phyloP scores from a whole-genome alignment of 1,140 invertebrate genomes.

The Eumeta japonica region DNA sequence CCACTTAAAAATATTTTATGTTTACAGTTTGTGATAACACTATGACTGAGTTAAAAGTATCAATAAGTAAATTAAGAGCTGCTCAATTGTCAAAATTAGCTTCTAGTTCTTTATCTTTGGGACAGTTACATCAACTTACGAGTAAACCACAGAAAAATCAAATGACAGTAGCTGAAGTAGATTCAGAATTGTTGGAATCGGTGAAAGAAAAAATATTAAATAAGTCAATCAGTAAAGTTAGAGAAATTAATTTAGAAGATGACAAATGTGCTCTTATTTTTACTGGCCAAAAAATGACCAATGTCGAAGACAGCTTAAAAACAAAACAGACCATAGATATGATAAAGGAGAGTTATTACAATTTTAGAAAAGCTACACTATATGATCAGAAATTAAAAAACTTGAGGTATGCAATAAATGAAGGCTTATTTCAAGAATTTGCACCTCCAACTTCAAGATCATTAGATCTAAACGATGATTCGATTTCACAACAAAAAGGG shows the following conservation, averaged over 20 bases:
- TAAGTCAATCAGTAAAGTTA: conserved; percentile 18
- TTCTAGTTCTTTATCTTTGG: conserved; percentile 57
- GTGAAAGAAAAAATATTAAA: conserved; percentile 46
- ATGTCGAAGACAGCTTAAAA: conserved; percentile 37
- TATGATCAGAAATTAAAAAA: conserved; percentile 51
- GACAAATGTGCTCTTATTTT: conserved; percentile 50
- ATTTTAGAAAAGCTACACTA: conserved; percentile 50
- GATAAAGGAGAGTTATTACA: conserved; percentile 53
- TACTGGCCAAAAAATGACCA: conserved; percentile 35
- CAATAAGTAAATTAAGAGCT: conserved; percentile 64
- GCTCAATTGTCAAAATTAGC: conserved; percentile 64
- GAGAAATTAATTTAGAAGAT: conserved; percentile 35
- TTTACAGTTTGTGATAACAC: conserved; percentile 61
- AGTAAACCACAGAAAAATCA: conserved; percentile 35
- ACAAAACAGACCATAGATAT: conserved; percentile 40
- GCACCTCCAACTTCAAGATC: conserved; percentile 10
- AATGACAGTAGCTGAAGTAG: conserved; percentile 31
- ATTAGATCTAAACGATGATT: conserved; percentile 4
- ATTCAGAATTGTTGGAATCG: conserved; percentile 45
- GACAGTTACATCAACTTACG: conserved; percentile 59
- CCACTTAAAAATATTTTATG: too few species aligned
- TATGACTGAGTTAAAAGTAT: conserved; percentile 63
- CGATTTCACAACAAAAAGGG: conserved; percentile 24
- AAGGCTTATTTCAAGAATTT: conserved; percentile 47
- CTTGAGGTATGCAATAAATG: conserved; percentile 50